phyloP scores from a whole-genome alignment of 2,797 vertebrate species.

The Molossus alvarezi region DNA sequence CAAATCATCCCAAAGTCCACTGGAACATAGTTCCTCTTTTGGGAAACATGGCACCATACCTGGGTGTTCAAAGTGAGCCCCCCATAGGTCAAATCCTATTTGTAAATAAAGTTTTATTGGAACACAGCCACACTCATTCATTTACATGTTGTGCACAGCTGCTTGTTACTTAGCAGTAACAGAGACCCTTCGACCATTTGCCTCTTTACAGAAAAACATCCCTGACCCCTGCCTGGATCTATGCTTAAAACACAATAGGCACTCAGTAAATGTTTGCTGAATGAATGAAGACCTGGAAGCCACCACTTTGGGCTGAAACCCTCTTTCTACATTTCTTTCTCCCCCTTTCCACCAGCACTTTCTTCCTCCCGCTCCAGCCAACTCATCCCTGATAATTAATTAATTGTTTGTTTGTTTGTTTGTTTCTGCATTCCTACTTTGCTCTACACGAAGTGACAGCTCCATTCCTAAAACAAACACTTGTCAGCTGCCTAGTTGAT shows the following conservation, averaged over 20 bases:
- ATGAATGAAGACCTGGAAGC: background rate
- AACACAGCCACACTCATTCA: background rate
- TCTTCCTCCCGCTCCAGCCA: background rate
- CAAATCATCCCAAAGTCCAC: background rate
- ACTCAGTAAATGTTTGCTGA: background rate
- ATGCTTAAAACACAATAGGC: background rate
- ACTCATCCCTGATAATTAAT: background rate
- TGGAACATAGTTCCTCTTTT: background rate
- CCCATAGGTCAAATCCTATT: background rate
- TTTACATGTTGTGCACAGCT: background rate
- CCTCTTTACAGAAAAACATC: background rate
- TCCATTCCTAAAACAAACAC: constrained; percentile 89
- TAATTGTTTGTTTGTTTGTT: constrained; percentile 43
- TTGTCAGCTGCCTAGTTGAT: constrained; percentile 79
- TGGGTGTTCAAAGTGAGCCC: background rate
- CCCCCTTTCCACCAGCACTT: background rate
- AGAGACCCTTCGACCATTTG: background rate
- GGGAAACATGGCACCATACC: background rate
- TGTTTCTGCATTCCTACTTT: constrained; percentile 81
- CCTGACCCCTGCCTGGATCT: background rate
- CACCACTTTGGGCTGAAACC: background rate
- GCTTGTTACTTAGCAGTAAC: background rate
- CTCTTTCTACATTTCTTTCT: background rate
- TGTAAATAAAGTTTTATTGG: constrained; percentile 2
- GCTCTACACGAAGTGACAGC: constrained; percentile 70